Evolutionary conservation across 2,888 invertebrate genomes (phyloP), one percentile per base, ranked within the genome.

Genomic region (Melinaea menophilus): DNA sequence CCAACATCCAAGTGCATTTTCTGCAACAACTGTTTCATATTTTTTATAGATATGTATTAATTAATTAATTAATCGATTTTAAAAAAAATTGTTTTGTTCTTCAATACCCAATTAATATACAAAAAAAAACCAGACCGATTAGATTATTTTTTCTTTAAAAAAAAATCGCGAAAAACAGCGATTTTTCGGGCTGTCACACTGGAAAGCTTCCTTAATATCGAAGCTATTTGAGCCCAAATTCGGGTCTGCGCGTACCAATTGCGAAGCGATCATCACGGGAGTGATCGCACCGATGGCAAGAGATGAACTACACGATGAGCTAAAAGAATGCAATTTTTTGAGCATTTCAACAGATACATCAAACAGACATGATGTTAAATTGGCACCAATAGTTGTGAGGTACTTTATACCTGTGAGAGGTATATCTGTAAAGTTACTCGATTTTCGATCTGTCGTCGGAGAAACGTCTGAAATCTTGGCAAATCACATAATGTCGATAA

Each of bases 391-490:
- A 46, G 34, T 55, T 60, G 59, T 59, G 31, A 59, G 59, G 59
- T 60, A 60, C 46, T 60, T 60, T 60, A 45, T 61, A 61, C 56
- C 62, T 62, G 58, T 54, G 58, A 62, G 62, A 62, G 57, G 62
- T 62, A 57, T 58, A 62, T 58, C 62, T 62, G 55, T 62, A 55
- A 58, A 62, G 58, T 62, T 62, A 62, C 58, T 62, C 62, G 55
- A 62, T 62, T 62, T 62, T 58, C 58, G 58, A 62, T 62, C 62
- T 58, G 62, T 62, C 55, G 62, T 55, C 58, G 62, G 58, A 62
- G 62, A 62, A 62, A 62, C 58, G 58, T 62, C 58, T 62, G 58
- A 62, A 62, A 62, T 62, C 46, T 61, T n/a, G 57, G 56, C 57
- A 56, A 61, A 61, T 61, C 56, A 61, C 35, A 61, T 61, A 56